A percentile compares a stretch with the other conserved stretches of the same genome.
Evolutionary conservation across 2,113 vertebrate genomes (phyloP).

Genomic region (Telmatochromis sp.): DNA sequence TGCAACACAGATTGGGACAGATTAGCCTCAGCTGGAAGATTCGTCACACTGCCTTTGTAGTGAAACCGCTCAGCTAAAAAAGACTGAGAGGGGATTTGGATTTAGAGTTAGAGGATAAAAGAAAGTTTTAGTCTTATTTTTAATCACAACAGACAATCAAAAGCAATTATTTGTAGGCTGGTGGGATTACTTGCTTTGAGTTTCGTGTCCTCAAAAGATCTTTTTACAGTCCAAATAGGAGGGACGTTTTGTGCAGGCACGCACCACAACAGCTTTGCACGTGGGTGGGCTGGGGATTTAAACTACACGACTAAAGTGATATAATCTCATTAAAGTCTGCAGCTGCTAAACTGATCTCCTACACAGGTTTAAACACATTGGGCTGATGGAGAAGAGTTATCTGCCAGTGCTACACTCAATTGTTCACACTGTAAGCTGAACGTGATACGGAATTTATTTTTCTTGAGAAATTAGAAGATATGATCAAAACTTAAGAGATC

Average conservation of each 20-base stretch:
- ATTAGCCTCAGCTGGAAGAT: constrained; percentile 20
- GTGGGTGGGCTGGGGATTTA: constrained; percentile 21
- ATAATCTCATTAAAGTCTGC: constrained; percentile 41
- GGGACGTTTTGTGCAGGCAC: not conserved
- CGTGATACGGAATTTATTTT: not conserved
- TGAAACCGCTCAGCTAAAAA: constrained; percentile 10
- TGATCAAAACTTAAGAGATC: not conserved
- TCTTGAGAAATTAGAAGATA: not conserved
- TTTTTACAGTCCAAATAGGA: not conserved
- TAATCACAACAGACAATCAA: constrained; percentile 12
- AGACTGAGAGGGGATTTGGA: constrained; percentile 24
- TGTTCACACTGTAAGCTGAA: not conserved
- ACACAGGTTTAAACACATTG: not conserved
- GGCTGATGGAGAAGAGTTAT: not conserved
- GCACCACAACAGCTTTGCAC: not conserved
- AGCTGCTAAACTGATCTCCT: constrained; percentile 18
- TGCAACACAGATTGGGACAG: constrained; percentile 26
- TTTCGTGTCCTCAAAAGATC: not conserved
- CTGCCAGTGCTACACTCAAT: not conserved
- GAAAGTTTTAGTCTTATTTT: constrained; percentile 12
- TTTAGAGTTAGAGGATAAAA: not conserved
- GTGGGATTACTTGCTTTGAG: not conserved
- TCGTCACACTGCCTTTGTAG: constrained; percentile 21
- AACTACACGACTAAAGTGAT: constrained; percentile 1
- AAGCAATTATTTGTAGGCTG: not conserved